Evolutionary conservation across 2,797 vertebrate genomes (phyloP), one percentile per base, ranked within the genome.

Genomic region (Thunnus albacares): DNA sequence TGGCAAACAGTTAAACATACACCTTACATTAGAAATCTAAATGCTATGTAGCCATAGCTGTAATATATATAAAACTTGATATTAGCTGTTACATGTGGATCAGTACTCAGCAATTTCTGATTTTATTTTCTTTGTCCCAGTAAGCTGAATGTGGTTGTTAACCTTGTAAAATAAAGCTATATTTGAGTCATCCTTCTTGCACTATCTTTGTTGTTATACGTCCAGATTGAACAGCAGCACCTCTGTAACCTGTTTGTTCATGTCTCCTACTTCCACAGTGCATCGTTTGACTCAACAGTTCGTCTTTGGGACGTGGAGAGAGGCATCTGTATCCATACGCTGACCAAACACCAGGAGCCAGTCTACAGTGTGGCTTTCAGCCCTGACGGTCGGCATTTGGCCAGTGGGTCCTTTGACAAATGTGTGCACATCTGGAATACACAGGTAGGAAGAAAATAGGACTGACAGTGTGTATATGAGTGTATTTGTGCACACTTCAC

Each of bases 391-490:
- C 94, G 97, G 79, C 98, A 99, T 93, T 95, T 99, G 90, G 98
- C 98, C 93, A 99, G 98, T 62, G 98, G 98, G 87, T 99, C 98
- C 85, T 99, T 99, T 77, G 98, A 99, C 95, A 99, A 99, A 89
- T 99, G 98, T 95, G 98, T 99, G 87, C 98, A 99, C 96, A 99
- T 99, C 96, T 99, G 98, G 98, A 99, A 99, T 91, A 99, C 98
- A 84, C 98, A 99, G 97, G 98, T 99, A 20, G 18, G 47, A 51
- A 20, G 18, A 51, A 10, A 51, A 8, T 20, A 3, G 7, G 18
- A 51, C 47, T 38, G 9, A 38, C 30, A 6, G 30, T 33, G 30
- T 33, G 30, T 33, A 33, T 33, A 33, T 7, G 30, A 33, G 30
- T 33, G 30, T 33, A 33, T 33, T 1, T 33, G 30, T 33, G 28